Evolutionary conservation across 2,113 vertebrate species (phyloP).

Genomic region (Phocoena phocoena): DNA sequence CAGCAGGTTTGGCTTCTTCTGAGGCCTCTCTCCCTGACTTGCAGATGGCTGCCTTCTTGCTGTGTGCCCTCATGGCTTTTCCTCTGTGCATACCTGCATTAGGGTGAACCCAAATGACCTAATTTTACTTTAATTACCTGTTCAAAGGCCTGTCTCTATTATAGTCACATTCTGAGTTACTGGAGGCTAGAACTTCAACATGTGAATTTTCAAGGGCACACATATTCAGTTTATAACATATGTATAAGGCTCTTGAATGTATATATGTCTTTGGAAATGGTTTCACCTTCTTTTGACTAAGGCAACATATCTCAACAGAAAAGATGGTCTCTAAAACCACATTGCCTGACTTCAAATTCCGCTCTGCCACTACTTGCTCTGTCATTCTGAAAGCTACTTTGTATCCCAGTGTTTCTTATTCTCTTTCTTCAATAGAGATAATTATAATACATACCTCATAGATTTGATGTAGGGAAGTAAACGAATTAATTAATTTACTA

Average conservation of each 20-base stretch:
- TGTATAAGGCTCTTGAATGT: neutral
- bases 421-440: neutral
- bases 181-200: neutral
- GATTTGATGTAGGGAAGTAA: neutral
- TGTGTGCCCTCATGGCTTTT: neutral
- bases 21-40: neutral
- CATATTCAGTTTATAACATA: neutral
- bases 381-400: neutral
- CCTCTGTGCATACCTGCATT: neutral
- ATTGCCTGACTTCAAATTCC: neutral
- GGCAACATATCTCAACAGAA: neutral
- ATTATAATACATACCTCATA: neutral
- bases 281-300: neutral
- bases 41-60: neutral
- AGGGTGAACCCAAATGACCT: neutral
- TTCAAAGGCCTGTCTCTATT: neutral
- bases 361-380: neutral
- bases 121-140: neutral
- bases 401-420: neutral
- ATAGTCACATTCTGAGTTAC: neutral
- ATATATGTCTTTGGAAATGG: neutral
- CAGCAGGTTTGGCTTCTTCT: neutral
- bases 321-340: neutral
- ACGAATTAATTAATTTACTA: neutral
- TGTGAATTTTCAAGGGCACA: neutral